Base-by-base conservation (phyloP, 2,113 vertebrate genomes). In the Chlamydotis undulata region DNA sequence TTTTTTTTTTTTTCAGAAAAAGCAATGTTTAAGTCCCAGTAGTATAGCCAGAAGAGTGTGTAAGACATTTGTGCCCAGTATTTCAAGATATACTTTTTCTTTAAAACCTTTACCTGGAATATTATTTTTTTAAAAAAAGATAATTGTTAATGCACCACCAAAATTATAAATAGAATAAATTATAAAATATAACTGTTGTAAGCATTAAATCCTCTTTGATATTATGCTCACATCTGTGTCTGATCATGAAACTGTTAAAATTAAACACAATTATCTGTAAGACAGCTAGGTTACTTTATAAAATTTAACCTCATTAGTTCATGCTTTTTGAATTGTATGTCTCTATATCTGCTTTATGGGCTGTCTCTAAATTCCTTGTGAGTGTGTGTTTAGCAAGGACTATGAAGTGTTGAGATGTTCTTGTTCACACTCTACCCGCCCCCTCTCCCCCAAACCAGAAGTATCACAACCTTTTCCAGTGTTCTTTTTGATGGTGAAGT, bases 211-310 rank as follows among this genome's bases (percentile, higher is more conserved):
- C 25, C 63, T 93, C 78, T 91, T 97, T 93, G 82, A 88, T 86
- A 93, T 90, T 96, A 88, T 59, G 68, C 63, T 97, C 87, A 93
- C 90, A 96, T 96, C 93, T 95, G 85, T 95, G 71, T 83, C 87
- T 96, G 95, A 91, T 95, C 87, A 67, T 85, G 90, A 95, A 96
- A 93, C 55, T 93, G 93, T 96, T 96, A 95, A 96, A 97, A 96
- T 94, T 95, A 95, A 95, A 91, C 78, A 94, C 81, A 95, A 95
- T 95, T 96, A 94, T 91, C 90, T 88, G 75, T 69, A 80, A 83
- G 78, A 86, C 75, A 93, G 69, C 74, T 92, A 29, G 64, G 88
- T 90, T 96, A 88, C 68, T 95, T 97, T 83, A 83, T 80, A 90
- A 96, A 85, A 94, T 93, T 88, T 93, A 88, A 93, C 85, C 82